Conservation (phyloP, 1,140 invertebrate genomes). For the Centruroides sculpturatus region DNA sequence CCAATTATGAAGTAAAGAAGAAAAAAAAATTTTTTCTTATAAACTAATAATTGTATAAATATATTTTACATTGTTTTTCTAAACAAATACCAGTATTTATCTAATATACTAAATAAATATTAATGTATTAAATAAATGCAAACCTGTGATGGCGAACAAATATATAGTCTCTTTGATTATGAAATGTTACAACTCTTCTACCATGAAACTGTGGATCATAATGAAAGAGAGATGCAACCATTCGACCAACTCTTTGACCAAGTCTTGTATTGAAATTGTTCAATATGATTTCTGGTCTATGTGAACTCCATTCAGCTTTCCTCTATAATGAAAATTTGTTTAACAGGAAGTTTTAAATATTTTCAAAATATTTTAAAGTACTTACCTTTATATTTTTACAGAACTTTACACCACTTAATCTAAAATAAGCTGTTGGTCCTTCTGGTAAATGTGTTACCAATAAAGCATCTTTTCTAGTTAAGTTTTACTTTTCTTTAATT, state of each 20-base stretch:
- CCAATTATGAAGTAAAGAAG: no score
- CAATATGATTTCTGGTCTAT: slow-evolving; percentile 86
- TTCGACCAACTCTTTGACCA: slow-evolving; percentile 73
- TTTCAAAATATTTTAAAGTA: slow-evolving; percentile 42
- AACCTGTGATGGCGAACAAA: slow-evolving; percentile 87
- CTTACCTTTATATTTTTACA: slow-evolving; percentile 34
- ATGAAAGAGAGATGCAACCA: slow-evolving; percentile 93
- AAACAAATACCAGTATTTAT: no score
- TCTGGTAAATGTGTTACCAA: slow-evolving; percentile 84
- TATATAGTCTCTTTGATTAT: slow-evolving; percentile 97
- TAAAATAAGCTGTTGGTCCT: slow-evolving; percentile 84
- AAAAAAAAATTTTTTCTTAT: no score
- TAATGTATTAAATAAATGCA: no score
- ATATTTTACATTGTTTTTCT: no score
- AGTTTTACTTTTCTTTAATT: not conserved
- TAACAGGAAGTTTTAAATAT: slow-evolving; percentile 46
- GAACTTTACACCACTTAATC: slow-evolving; percentile 35
- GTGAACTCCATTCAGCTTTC: slow-evolving; percentile 45
- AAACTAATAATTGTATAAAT: no score
- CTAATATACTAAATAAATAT: no score
- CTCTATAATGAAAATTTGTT: slow-evolving; percentile 7
- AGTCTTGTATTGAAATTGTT: slow-evolving; percentile 93
- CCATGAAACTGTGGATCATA: slow-evolving; percentile 90
- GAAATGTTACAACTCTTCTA: slow-evolving; percentile 85
- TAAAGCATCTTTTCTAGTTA: slow-evolving; percentile 45